A percentile compares a stretch with the other conserved stretches of the same genome.
Evolutionary conservation across 2,888 invertebrate genomes (phyloP).

Genomic region (Andrena bicolor): DNA sequence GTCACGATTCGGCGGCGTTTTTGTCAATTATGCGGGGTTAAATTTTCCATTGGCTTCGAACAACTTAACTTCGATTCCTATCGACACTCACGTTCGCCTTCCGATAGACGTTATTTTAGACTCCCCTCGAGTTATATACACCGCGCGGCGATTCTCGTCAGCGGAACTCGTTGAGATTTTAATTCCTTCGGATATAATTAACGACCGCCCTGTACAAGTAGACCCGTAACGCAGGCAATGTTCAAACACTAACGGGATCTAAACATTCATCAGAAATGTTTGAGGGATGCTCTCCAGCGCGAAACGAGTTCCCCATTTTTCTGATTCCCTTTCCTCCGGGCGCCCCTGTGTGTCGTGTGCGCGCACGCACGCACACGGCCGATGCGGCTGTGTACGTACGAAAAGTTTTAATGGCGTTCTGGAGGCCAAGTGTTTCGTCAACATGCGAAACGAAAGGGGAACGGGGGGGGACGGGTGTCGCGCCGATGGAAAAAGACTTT

Average conservation of each 20-base stretch:
- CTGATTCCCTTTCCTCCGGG: slow-evolving; percentile 17
- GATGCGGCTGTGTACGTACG: slow-evolving; percentile 41
- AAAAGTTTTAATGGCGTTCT: slow-evolving; percentile 67
- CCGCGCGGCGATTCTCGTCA: too few species aligned
- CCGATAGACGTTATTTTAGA: too few species aligned
- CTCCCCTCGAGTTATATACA: too few species aligned
- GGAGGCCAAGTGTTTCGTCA: slow-evolving; percentile 66
- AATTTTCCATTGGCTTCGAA: too few species aligned
- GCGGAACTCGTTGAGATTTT: too few species aligned
- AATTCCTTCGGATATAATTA: neutral
- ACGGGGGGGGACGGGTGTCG: slow-evolving; percentile 17
- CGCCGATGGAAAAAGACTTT: slow-evolving; percentile 64
- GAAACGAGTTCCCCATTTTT: slow-evolving; percentile 44
- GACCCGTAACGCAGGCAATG: neutral
- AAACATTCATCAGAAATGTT: slow-evolving; percentile 22
- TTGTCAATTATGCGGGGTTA: neutral
- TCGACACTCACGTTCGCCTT: too few species aligned
- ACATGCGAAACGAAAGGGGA: slow-evolving; percentile 55
- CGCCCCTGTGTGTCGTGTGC: neutral
- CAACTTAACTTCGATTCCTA: too few species aligned
- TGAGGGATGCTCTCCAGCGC: slow-evolving; percentile 27
- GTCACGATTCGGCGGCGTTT: neutral
- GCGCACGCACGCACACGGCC: slow-evolving; percentile 7
- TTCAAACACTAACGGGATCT: neutral
- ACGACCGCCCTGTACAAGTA: neutral